Conservation (phyloP, 2,888 invertebrate genomes). For the Coremacera marginata region DNA sequence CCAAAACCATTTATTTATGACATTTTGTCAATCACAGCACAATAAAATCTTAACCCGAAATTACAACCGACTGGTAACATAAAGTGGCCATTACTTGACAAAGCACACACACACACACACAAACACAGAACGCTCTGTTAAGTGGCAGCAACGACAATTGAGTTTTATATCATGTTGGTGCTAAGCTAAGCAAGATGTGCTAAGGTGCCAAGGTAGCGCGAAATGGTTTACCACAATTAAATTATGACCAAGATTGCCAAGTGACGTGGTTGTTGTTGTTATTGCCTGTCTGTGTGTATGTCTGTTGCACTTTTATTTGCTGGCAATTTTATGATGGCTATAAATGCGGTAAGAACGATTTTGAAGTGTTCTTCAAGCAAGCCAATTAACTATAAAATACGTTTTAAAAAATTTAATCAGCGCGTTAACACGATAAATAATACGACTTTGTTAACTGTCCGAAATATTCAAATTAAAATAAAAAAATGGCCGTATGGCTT, state of each 20-base stretch:
- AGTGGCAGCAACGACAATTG: too few species aligned
- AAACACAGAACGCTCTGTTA: too few species aligned
- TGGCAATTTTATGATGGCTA: neutral
- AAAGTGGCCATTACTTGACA: neutral
- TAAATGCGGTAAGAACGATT: neutral
- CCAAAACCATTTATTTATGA: neutral
- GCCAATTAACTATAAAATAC: neutral
- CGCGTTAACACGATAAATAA: neutral
- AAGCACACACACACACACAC: too few species aligned
- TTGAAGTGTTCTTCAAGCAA: neutral
- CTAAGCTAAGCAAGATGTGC: too few species aligned
- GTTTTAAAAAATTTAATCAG: neutral
- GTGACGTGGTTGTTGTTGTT: too few species aligned
- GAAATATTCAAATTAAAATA: neutral
- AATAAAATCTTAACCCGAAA: constrained; percentile 1
- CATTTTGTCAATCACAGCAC: constrained; percentile 2
- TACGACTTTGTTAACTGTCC: neutral
- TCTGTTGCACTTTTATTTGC: neutral
- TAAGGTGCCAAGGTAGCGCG: neutral
- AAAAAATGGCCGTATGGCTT: too few species aligned
- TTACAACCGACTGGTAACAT: neutral
- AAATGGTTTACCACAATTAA: neutral
- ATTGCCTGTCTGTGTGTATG: too few species aligned
- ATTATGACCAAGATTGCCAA: constrained; percentile 1
- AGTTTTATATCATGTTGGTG: too few species aligned